Evolutionary conservation across 2,113 vertebrate species (phyloP).

Genomic region (Daphoenositta chrysoptera): DNA sequence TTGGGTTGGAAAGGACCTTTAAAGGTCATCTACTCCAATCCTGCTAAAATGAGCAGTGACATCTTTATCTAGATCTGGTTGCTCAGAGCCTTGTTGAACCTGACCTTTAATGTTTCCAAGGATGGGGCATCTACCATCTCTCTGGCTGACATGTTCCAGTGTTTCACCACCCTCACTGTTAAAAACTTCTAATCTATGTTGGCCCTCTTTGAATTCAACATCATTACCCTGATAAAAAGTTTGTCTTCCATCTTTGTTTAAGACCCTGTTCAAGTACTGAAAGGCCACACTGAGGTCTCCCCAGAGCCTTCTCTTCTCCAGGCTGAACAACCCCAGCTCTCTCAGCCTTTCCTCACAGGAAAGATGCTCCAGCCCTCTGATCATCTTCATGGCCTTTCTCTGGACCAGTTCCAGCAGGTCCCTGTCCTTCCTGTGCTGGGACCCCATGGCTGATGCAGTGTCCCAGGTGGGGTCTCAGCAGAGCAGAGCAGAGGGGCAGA

Average conservation of each 20-base stretch:
- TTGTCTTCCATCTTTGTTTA: background rate
- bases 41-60: background rate
- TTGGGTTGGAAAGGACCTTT: background rate
- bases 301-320: background rate
- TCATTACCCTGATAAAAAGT: background rate
- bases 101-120: background rate
- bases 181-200: background rate
- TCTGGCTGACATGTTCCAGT: background rate
- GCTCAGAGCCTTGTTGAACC: background rate
- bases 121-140: background rate
- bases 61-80: background rate
- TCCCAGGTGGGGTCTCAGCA: background rate
- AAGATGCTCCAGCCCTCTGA: background rate
- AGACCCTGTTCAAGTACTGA: background rate
- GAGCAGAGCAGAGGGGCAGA: background rate
- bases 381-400: background rate
- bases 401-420: accelerated
- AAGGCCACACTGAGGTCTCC: background rate
- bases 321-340: background rate
- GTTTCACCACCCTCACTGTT: background rate
- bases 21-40: background rate
- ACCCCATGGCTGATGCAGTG: background rate
- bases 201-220: background rate
- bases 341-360: background rate
- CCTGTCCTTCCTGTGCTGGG: background rate